These are phyloP conservation scores for Athetis lepigone DNA, from an alignment of 2,888 invertebrate species.

Conservation along the genomic window DNA sequence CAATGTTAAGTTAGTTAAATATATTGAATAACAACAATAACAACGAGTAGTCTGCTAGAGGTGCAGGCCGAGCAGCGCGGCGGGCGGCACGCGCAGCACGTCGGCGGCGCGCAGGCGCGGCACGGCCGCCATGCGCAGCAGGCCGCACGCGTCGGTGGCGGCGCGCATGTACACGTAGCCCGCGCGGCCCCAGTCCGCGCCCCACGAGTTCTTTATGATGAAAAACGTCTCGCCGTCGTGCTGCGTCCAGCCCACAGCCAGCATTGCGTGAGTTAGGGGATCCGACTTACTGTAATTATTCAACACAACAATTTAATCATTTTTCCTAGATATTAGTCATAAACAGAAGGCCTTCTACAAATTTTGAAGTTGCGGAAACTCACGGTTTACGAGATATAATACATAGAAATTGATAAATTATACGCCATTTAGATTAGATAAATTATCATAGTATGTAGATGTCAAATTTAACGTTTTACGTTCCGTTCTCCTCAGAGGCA, in stretches of 20 bases:
- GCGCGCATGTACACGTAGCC: constrained; percentile 80
- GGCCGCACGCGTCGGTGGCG: constrained; percentile 81
- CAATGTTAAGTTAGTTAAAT: too few species aligned
- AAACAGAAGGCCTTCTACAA: neutral
- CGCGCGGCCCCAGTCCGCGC: constrained; percentile 76
- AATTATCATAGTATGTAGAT: too few species aligned
- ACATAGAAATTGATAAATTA: too few species aligned
- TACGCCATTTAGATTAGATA: too few species aligned
- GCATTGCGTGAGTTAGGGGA: constrained; percentile 76
- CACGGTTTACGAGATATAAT: too few species aligned
- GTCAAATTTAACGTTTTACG: too few species aligned
- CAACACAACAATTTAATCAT: too few species aligned
- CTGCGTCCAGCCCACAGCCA: constrained; percentile 83
- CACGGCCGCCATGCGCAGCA: constrained; percentile 76
- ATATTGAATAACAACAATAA: too few species aligned
- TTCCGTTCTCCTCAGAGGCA: too few species aligned
- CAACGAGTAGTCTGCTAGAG: too few species aligned
- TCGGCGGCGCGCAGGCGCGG: constrained; percentile 71
- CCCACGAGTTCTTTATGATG: constrained; percentile 85
- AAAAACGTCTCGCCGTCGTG: constrained; percentile 75
- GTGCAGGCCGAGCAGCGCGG: constrained; percentile 15
- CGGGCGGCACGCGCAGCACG: constrained; percentile 66
- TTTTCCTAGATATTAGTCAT: neutral
- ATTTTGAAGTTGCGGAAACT: too few species aligned
- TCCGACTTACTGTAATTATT: constrained; percentile 68